A percentile compares a stretch with the other conserved stretches of the same genome.
Conservation (phyloP, 2,797 vertebrate genomes). For the Tinamus major region DNA sequence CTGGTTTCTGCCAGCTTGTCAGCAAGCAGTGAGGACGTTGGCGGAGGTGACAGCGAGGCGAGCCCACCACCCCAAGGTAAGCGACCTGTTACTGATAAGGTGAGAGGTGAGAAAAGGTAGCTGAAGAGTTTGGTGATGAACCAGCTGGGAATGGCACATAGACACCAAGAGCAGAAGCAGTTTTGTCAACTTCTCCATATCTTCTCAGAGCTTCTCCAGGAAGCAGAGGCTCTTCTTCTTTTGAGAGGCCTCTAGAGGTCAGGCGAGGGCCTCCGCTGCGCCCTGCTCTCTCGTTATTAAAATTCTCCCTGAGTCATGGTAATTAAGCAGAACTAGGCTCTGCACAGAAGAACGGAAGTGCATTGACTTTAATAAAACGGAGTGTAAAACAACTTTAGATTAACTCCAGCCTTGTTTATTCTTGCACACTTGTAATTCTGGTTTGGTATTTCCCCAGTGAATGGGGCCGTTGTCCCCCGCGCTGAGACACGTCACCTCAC, state of each 20-base stretch:
- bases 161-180: not conserved
- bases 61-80: not conserved
- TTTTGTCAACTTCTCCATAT: not conserved
- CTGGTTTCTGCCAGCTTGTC: not conserved
- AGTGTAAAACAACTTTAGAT: slow-evolving; percentile 81
- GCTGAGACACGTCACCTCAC: slow-evolving; percentile 42
- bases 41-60: not conserved
- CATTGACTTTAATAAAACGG: slow-evolving; percentile 82
- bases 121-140: rapidly evolving
- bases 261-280: slow-evolving; percentile 78
- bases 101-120: not conserved
- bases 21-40: not conserved
- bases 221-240: slow-evolving; percentile 27
- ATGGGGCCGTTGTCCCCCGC: slow-evolving; percentile 68
- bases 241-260: slow-evolving; percentile 83
- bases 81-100: not conserved
- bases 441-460: slow-evolving; percentile 66
- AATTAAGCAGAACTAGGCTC: slow-evolving; percentile 79
- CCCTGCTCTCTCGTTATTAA: slow-evolving; percentile 51
- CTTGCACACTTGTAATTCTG: slow-evolving; percentile 77
- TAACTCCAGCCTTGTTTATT: slow-evolving; percentile 81
- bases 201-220: not conserved
- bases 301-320: slow-evolving; percentile 76
- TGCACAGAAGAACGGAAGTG: slow-evolving; percentile 79
- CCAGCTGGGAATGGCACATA: not conserved